A percentile compares a stretch with the other conserved stretches of the same genome.
Evolutionary conservation across 2,113 vertebrate genomes (phyloP).

Genomic region (Eurystomus gularis): DNA sequence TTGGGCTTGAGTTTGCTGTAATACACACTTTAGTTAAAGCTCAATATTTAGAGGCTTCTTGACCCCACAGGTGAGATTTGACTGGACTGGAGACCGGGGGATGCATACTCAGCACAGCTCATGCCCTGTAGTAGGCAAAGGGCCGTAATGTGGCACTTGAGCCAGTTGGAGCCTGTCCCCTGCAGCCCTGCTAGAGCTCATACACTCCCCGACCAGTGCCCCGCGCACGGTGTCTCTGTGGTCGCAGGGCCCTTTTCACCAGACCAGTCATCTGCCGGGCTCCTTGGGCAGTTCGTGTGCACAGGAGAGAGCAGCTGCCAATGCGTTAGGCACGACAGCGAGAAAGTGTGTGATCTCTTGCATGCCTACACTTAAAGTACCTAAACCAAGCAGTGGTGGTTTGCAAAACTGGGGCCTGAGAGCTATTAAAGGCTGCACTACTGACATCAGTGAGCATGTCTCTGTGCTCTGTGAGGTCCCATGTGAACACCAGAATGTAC

Average conservation of each 20-base stretch:
- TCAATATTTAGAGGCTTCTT: not conserved
- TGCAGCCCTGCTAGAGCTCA: not conserved
- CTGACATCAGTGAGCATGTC: not conserved
- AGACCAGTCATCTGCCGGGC: not conserved
- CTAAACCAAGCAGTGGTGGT: not conserved
- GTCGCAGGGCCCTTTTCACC: not conserved
- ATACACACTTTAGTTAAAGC: not conserved
- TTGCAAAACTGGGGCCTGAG: not conserved
- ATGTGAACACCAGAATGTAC: fast-evolving
- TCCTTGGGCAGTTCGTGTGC: not conserved
- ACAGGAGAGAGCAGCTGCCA: not conserved
- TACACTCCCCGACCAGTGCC: not conserved
- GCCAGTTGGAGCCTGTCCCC: not conserved
- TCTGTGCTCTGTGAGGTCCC: not conserved
- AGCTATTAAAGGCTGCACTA: not conserved
- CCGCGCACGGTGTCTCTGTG: fast-evolving
- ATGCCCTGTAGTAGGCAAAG: not conserved
- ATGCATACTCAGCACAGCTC: not conserved
- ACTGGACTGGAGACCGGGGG: not conserved
- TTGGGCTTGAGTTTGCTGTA: not conserved
- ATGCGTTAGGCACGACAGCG: fast-evolving
- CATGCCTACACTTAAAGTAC: not conserved
- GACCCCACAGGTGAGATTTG: not conserved
- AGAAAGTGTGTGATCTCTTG: not conserved
- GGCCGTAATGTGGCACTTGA: fast-evolving